Conservation (phyloP, 1,140 invertebrate genomes). For the Sarcophaga peregrina region DNA sequence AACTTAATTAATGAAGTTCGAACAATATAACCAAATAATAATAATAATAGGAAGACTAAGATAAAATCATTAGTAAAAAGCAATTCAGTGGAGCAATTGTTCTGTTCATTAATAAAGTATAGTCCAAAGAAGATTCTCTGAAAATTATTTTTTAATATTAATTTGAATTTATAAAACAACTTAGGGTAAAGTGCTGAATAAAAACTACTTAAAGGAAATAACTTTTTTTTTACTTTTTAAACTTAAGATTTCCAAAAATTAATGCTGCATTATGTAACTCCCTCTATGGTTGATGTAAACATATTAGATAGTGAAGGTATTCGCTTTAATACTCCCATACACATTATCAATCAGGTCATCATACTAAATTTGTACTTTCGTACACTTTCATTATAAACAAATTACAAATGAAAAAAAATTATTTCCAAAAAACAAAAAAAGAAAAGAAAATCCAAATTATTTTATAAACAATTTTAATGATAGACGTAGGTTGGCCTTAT, state of each 20-base stretch:
- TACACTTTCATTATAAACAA: background rate
- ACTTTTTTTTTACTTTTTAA: too few species aligned
- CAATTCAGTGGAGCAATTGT: too few species aligned
- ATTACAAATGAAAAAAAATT: conserved; percentile 16
- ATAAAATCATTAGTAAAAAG: too few species aligned
- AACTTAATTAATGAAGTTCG: too few species aligned
- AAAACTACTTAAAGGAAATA: too few species aligned
- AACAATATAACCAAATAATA: too few species aligned
- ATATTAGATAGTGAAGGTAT: background rate
- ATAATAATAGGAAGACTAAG: too few species aligned
- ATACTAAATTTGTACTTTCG: background rate
- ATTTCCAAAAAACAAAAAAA: conserved; percentile 29
- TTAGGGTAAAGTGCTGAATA: too few species aligned
- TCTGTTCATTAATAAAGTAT: too few species aligned
- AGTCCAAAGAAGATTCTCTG: too few species aligned
- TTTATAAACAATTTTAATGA: conserved; percentile 10
- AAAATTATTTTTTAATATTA: too few species aligned
- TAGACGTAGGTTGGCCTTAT: conserved; percentile 17
- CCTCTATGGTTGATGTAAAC: background rate
- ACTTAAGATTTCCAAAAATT: background rate
- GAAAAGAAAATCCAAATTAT: background rate
- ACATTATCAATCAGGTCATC: background rate
- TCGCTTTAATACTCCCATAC: background rate
- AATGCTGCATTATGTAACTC: background rate
- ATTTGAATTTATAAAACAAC: too few species aligned